These are phyloP conservation scores for Podiceps cristatus DNA, from an alignment of 2,113 vertebrate species.

Conservation along the genomic window DNA sequence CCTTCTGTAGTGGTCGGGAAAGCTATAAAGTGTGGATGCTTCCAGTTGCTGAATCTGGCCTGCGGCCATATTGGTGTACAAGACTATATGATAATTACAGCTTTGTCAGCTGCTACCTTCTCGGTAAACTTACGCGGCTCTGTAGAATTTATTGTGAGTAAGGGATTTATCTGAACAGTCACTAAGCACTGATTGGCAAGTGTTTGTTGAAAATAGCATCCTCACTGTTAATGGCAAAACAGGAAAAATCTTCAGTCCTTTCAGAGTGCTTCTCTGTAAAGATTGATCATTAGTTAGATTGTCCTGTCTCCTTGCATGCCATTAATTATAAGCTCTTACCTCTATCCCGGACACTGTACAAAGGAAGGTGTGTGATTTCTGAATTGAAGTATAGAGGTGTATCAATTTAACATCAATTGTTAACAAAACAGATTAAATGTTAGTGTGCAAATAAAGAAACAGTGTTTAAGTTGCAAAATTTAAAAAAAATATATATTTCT, in stretches of 20 bases:
- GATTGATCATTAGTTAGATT: not conserved
- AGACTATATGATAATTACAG: not conserved
- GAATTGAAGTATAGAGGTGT: not conserved
- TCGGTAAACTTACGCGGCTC: fast-evolving
- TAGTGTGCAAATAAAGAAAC: not conserved
- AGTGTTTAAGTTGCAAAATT: not conserved
- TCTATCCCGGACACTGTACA: not conserved
- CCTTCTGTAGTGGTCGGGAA: not conserved
- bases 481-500: not conserved
- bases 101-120: not conserved
- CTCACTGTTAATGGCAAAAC: not conserved
- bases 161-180: not conserved
- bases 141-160: not conserved
- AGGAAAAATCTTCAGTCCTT: not conserved
- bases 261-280: not conserved
- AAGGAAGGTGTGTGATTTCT: not conserved
- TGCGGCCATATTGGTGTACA: not conserved
- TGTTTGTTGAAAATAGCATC: not conserved
- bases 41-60: not conserved
- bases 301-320: not conserved
- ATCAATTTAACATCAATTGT: not conserved
- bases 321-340: not conserved
- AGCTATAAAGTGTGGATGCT: not conserved
- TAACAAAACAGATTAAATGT: not conserved
- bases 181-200: not conserved